Evolutionary conservation across 1,140 invertebrate species (phyloP).

Genomic region (Aphelenchoides fujianensis): DNA sequence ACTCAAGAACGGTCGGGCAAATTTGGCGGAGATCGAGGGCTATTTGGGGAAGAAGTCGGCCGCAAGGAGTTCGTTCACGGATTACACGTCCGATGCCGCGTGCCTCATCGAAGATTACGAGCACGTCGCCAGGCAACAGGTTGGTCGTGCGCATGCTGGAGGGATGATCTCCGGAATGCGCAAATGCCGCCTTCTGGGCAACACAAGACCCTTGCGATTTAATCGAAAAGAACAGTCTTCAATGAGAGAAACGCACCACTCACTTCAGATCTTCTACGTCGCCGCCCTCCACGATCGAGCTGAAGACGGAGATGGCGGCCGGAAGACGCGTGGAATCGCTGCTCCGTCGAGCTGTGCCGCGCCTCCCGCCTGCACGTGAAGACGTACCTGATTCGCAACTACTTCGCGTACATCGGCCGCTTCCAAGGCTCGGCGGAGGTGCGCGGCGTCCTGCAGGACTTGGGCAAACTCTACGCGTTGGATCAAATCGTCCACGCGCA

Average conservation of each 20-base stretch:
- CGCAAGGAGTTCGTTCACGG: neutral
- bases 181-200: constrained; percentile 27
- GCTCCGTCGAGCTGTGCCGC: constrained; percentile 26
- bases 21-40: constrained; percentile 3
- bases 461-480: constrained; percentile 34
- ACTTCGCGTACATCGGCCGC: constrained; percentile 21
- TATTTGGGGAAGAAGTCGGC: neutral
- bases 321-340: constrained; percentile 27
- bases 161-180: constrained; percentile 41
- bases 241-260: too few species aligned
- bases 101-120: constrained; percentile 19
- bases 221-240: too few species aligned
- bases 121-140: constrained; percentile 25
- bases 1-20: constrained; percentile 32
- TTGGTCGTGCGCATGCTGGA: constrained; percentile 34
- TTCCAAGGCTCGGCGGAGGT: constrained; percentile 22
- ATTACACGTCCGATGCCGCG: neutral
- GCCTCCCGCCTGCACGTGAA: constrained; percentile 39
- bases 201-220: constrained; percentile 28
- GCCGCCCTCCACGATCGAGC: constrained; percentile 1
- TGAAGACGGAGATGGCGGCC: neutral
- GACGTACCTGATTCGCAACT: constrained; percentile 38
- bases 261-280: constrained; percentile 8
- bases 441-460: constrained; percentile 21
- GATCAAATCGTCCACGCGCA: constrained; percentile 26